Base-by-base conservation (phyloP, 1,140 invertebrate species). In the Vollenhovia emeryi region DNA sequence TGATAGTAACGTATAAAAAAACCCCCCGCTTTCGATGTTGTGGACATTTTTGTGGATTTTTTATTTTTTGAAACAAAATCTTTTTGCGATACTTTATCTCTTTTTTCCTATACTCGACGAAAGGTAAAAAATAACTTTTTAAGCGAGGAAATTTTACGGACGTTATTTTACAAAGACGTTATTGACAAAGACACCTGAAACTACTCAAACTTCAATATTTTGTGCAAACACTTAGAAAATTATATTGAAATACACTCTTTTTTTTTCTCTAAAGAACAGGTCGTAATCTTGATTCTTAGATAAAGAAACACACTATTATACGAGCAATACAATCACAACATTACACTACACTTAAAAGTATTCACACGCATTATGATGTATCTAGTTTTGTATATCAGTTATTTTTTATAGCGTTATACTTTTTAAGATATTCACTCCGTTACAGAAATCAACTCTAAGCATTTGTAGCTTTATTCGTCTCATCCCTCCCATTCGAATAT, bases 11-110 rank as follows among this genome's bases (percentile, higher is more conserved):
- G 43, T 57, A 73, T 24, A 40, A 89, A 27, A 40, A 62, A 15
- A 24, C 21, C n/a, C n/a, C n/a, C n/a, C 5, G 89, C 88, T 89
- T 86, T 88, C 62, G 80, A 89, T 89, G 80, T 90, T 87, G 88
- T 89, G 55, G 24, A 69, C 15, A 66, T 66, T 87, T 87, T 87
- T 82, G 8, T 48, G 27, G 15, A 50, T 86, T 66, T 59, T 85
- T 76, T 86, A 84, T 84, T 48, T 45, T 74, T 88, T 64, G 74
- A 52, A 40, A 64, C 15, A 15, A 21, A 45, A 21, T 30, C 27
- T 88, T 83, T 36, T 52, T 57, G 13, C 40, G 8, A 30, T 52
- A 24, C 2, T 43, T 73, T 3, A 24, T n/a, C 2, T 43, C 11
- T 40, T 68, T 40, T 43, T 71, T 80, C 27, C 21, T 21, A 15